Conservation (phyloP, 2,797 vertebrate genomes). For the Hoplostethus mediterraneus region DNA sequence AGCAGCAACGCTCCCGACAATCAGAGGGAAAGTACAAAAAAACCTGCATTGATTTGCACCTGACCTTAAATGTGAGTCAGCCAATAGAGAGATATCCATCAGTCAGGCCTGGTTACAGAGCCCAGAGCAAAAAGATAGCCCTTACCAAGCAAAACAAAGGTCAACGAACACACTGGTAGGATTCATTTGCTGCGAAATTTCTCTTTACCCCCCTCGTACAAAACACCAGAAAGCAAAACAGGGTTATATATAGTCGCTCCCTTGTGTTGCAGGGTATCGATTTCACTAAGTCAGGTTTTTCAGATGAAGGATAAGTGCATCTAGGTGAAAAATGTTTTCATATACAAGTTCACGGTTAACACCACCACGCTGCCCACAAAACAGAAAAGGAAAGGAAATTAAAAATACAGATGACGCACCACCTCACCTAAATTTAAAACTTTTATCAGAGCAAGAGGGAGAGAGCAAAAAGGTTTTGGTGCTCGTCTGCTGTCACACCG, state of each 20-base stretch:
- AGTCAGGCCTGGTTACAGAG: constrained; percentile 67
- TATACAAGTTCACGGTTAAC: background rate
- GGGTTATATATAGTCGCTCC: background rate
- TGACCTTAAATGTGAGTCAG: constrained; percentile 76
- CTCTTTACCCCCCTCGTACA: constrained; percentile 15
- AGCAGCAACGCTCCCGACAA: constrained; percentile 41
- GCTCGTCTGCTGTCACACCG: constrained; percentile 29
- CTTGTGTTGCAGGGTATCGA: background rate
- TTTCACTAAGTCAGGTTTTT: background rate
- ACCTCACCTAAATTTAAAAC: background rate
- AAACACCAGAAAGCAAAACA: constrained; percentile 22
- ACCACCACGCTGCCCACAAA: background rate
- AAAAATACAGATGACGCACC: constrained; percentile 4
- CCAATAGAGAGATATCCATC: constrained; percentile 77
- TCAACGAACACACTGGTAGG: constrained; percentile 62
- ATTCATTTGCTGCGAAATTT: constrained; percentile 44
- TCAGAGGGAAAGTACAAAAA: constrained; percentile 64
- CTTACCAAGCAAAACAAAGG: constrained; percentile 75
- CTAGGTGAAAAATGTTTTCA: background rate
- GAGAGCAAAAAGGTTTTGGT: background rate
- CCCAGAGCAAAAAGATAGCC: constrained; percentile 52
- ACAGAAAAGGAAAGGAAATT: background rate
- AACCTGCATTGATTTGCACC: constrained; percentile 73
- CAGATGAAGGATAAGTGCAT: constrained; percentile 10
- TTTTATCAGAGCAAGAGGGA: constrained; percentile 1